Conservation (phyloP, 2,797 vertebrate species). For the Emys orbicularis region DNA sequence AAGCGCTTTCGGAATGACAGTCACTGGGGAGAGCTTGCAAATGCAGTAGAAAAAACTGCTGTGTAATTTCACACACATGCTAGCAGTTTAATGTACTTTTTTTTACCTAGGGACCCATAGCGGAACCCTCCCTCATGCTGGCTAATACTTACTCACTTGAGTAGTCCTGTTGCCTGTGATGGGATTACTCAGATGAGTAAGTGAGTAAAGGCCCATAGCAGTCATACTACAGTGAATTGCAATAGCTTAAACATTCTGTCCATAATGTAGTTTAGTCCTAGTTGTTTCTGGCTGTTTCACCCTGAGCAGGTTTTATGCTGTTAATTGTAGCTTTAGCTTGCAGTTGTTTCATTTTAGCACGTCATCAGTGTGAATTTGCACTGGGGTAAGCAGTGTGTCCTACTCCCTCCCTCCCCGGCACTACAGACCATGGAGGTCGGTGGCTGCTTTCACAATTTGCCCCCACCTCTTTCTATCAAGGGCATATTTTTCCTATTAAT, state of each 20-base stretch:
- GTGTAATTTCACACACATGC: not conserved
- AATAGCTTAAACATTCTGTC: not conserved
- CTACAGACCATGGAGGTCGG: not conserved
- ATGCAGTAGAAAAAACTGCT: not conserved
- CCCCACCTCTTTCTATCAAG: not conserved
- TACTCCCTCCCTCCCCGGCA: not conserved
- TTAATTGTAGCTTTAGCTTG: not conserved
- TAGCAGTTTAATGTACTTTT: not conserved
- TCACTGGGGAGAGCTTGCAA: constrained; percentile 3
- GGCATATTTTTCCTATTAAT: not conserved
- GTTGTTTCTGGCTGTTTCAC: not conserved
- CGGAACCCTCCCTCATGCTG: not conserved
- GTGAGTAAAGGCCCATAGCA: not conserved
- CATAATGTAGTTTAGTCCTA: not conserved
- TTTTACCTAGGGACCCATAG: not conserved
- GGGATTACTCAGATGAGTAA: not conserved
- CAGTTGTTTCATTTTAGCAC: not conserved
- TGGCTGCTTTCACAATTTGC: not conserved
- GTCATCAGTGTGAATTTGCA: not conserved
- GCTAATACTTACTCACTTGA: no score
- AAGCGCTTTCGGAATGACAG: not conserved
- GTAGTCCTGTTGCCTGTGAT: not conserved
- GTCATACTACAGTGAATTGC: not conserved
- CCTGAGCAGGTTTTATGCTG: not conserved
- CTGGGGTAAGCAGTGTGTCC: not conserved